A percentile compares a stretch with the other conserved stretches of the same genome.
Evolutionary conservation across 2,113 vertebrate genomes (phyloP).

Genomic region (Podarcis muralis): DNA sequence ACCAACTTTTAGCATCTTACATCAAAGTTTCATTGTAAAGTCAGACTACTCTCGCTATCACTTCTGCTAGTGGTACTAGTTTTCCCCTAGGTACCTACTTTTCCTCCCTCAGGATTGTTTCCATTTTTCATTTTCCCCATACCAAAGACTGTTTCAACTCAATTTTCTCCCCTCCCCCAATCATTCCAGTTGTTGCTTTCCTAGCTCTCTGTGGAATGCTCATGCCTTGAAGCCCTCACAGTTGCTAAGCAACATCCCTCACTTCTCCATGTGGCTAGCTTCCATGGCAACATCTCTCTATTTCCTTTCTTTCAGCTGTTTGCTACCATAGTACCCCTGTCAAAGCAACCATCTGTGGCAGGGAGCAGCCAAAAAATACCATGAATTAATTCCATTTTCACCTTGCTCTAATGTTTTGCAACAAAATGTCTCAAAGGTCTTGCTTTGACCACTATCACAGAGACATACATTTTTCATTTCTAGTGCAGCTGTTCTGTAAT

Average conservation of each 20-base stretch:
- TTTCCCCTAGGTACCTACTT: fast-evolving
- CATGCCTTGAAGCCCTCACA: background rate
- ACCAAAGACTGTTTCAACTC: background rate
- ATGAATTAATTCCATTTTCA: background rate
- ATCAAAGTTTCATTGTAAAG: background rate
- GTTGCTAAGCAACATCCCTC: conserved; percentile 37
- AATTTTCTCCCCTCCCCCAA: background rate
- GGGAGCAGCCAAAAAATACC: background rate
- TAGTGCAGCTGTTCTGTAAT: background rate
- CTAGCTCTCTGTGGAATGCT: conserved; percentile 12
- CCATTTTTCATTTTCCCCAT: fast-evolving
- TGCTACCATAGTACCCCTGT: background rate
- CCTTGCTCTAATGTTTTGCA: background rate
- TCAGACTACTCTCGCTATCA: fast-evolving
- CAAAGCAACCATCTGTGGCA: background rate
- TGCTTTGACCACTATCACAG: background rate
- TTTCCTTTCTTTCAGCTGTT: background rate
- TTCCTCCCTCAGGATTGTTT: fast-evolving
- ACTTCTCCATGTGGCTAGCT: background rate
- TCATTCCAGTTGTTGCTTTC: background rate
- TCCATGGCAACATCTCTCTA: conserved; percentile 14
- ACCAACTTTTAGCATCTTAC: background rate
- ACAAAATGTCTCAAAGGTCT: background rate
- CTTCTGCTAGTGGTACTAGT: background rate
- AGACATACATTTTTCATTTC: background rate